Evolutionary conservation across 2,888 invertebrate genomes (phyloP).

Genomic region (Ormia ochracea): DNA sequence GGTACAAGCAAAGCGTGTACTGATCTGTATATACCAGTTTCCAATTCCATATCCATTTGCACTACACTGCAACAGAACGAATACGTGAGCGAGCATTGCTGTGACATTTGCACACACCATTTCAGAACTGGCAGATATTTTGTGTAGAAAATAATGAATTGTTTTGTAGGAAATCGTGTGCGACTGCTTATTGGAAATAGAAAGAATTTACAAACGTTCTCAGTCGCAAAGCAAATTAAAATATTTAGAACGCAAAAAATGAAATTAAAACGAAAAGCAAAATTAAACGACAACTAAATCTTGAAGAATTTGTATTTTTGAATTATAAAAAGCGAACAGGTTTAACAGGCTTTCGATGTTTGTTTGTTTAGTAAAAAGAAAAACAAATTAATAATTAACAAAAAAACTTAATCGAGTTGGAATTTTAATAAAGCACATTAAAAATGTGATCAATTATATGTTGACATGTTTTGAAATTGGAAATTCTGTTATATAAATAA

Average conservation of each 20-base stretch:
- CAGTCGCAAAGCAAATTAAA: conserved; percentile 9
- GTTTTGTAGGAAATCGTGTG: conserved; percentile 58
- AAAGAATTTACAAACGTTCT: conserved; percentile 26
- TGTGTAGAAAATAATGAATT: conserved; percentile 43
- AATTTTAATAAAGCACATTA: conserved; percentile 10
- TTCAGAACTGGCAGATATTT: conserved; percentile 44
- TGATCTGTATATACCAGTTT: neutral
- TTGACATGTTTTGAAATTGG: neutral
- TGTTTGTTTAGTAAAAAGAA: conserved; percentile 3
- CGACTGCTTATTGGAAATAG: conserved; percentile 53
- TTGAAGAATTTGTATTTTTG: conserved; percentile 45
- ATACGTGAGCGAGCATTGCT: neutral
- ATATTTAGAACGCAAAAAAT: conserved; percentile 39
- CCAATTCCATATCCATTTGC: neutral
- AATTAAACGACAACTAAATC: conserved; percentile 36
- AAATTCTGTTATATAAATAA: neutral
- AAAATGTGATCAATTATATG: conserved; percentile 36
- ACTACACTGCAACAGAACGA: neutral
- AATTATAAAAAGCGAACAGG: conserved; percentile 39
- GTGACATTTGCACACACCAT: conserved; percentile 38
- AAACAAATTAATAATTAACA: conserved; percentile 39
- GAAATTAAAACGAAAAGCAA: neutral
- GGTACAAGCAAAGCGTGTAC: neutral
- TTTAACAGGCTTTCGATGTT: conserved; percentile 41
- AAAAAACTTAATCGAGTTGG: conserved; percentile 6